A percentile compares a stretch with the other conserved stretches of the same genome.
Evolutionary conservation across 2,797 vertebrate species (phyloP).

Genomic region (Phataginus tetradactyla): DNA sequence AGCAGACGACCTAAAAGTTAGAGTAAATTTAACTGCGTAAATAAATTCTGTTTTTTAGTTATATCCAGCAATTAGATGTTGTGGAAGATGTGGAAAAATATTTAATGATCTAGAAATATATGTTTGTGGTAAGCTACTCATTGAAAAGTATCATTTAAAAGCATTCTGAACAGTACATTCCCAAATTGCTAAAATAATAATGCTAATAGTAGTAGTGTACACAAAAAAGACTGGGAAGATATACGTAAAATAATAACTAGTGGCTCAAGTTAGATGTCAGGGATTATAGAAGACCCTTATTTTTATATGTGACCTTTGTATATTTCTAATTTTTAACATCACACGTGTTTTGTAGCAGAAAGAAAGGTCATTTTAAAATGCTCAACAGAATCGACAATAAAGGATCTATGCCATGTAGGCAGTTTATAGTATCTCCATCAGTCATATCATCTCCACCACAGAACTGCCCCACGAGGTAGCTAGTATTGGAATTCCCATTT

Average conservation of each 20-base stretch:
- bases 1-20: background rate
- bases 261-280: background rate
- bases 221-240: background rate
- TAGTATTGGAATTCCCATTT: background rate
- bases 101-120: background rate
- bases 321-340: background rate
- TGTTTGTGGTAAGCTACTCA: background rate
- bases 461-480: background rate
- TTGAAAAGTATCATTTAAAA: background rate
- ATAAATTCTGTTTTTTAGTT: background rate
- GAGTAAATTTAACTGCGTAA: background rate
- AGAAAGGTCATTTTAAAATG: background rate
- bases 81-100: background rate
- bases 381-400: background rate
- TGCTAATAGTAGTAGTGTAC: background rate
- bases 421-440: too few species aligned
- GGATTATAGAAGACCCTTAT: background rate
- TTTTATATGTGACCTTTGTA: background rate
- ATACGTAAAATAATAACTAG: background rate
- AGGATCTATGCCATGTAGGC: background rate
- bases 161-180: background rate
- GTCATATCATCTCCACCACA: background rate
- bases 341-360: background rate
- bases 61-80: background rate
- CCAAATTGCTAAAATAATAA: background rate